A percentile compares a stretch with the other conserved stretches of the same genome.
Conservation (phyloP, 2,888 invertebrate species). For the Glyphotaelius pellucidus region DNA sequence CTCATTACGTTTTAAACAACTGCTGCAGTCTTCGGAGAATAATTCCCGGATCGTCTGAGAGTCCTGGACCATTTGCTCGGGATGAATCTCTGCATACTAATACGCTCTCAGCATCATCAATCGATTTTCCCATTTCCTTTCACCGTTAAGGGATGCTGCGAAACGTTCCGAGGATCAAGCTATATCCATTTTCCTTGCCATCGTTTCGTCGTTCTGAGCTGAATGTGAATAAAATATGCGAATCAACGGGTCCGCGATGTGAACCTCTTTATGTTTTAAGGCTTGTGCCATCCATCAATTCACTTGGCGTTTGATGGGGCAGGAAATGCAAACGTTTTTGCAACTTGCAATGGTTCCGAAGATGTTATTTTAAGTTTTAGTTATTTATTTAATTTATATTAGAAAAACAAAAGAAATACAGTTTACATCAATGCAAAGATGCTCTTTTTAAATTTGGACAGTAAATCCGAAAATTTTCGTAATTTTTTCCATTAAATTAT, state of each 20-base stretch:
- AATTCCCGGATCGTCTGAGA: conserved; percentile 4
- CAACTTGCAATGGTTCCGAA: not conserved
- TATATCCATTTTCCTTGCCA: conserved; percentile 23
- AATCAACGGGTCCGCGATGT: not conserved
- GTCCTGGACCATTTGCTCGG: conserved; percentile 36
- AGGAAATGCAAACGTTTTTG: not conserved
- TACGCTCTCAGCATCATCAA: conserved; percentile 33
- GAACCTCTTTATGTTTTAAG: not conserved
- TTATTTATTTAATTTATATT: no score
- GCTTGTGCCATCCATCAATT: not conserved
- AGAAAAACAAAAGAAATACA: no score
- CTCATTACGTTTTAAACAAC: not conserved
- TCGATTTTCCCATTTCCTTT: conserved; percentile 47
- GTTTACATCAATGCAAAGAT: no score
- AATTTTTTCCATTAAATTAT: no score
- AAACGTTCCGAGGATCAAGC: not conserved
- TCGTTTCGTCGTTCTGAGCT: not conserved
- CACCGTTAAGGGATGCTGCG: conserved; percentile 13
- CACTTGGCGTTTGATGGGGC: not conserved
- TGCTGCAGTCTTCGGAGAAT: conserved; percentile 28
- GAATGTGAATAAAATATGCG: conserved; percentile 16
- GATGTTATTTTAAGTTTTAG: not conserved
- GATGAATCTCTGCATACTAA: conserved; percentile 42
- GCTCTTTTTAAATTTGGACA: no score
- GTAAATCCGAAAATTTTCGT: no score